phyloP scores from a whole-genome alignment of 2,888 invertebrate species.

The Meganola albula region DNA sequence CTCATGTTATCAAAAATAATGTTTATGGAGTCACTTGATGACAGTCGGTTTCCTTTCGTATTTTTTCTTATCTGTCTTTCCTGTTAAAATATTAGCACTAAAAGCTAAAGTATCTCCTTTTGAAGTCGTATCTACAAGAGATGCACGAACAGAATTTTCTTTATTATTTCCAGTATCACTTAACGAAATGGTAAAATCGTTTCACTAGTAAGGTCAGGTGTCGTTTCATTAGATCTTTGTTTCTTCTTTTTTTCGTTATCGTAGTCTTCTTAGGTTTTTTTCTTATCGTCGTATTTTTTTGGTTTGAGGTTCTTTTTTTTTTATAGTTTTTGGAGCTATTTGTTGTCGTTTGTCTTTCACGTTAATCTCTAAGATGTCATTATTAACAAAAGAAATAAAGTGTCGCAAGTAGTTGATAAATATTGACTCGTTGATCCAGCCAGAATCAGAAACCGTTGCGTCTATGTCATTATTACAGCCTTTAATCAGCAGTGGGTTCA shows the following conservation, averaged over 20 bases:
- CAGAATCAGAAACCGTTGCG: conserved; percentile 4
- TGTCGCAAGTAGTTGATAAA: too few species aligned
- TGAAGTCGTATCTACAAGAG: background rate
- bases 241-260: background rate
- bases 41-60: conserved; percentile 2
- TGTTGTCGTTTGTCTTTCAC: background rate
- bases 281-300: background rate
- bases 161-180: background rate
- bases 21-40: conserved; percentile 1
- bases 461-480: conserved; percentile 10
- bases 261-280: background rate
- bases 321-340: background rate
- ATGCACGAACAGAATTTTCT: background rate
- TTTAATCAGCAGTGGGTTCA: conserved; percentile 15
- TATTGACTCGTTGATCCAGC: too few species aligned
- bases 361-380: background rate
- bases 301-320: background rate
- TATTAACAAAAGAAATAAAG: too few species aligned
- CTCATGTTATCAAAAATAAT: background rate
- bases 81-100: conserved; percentile 6
- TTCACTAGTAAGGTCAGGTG: conserved; percentile 5
- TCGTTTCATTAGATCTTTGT: conserved; percentile 3
- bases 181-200: conserved; percentile 1
- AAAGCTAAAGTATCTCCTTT: conserved; percentile 1
- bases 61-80: conserved; percentile 3